Evolutionary conservation across 1,140 invertebrate species (phyloP), one percentile per base, ranked within the genome.

Genomic region (Heterodera carotae): DNA sequence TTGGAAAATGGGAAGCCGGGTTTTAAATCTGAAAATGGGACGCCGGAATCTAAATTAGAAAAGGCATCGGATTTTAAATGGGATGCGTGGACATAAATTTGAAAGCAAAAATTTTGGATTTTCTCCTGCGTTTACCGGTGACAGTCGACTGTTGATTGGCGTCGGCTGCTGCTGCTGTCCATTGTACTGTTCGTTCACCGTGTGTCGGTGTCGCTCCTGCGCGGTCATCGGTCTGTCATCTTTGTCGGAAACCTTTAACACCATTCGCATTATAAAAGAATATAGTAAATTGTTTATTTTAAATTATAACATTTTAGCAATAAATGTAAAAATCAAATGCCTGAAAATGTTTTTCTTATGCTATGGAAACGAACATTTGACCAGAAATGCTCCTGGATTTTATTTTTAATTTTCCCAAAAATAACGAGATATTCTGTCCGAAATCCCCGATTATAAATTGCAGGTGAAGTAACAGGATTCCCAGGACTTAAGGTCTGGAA

Each of bases 101-200:
- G n/a, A n/a, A n/a, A n/a, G 36, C 69, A 29, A 5, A 53, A 53
- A 22, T 53, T 18, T 53, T 15, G 66, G 15, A 22, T 15, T 15
- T n/a, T 39, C 22, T 36, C 15, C 33, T 36, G 31, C n/a, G n/a
- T 12, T 72, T 10, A 72, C 70, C 39, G 70, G 31, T 22, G 70
- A 72, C 18, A 56, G 48, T 15, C 48, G 48, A 18, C 48, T 56
- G 48, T 18, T 56, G 12, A 34, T 66, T 10, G 62, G 72, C 0
- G 53, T n/a, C n/a, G n/a, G n/a, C n/a, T n/a, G n/a, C n/a, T n/a
- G n/a, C n/a, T n/a, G 48, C 12, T 43, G 36, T 64, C 72, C 72
- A 64, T 64, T 62, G 64, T 74, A 74, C 31, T 74, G 43, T 33
- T 74, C 72, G 39, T 74, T 74, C 15, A 74, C 59, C 27, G 25